phyloP scores from a whole-genome alignment of 1,140 invertebrate species.

The Trichonephila inaurata region DNA sequence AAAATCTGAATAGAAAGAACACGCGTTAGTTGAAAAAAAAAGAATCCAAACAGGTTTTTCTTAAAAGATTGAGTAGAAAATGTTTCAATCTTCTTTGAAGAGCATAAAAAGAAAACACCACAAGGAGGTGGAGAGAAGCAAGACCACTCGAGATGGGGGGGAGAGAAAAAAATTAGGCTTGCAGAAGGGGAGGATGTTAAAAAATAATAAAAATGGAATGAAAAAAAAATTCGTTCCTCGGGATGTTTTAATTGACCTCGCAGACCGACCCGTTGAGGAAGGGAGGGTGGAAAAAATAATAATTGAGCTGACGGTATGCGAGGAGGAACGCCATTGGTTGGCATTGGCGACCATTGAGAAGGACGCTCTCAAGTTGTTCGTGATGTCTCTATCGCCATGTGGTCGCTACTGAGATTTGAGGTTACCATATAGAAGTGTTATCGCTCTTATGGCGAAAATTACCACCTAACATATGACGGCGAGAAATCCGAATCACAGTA shows the following conservation, averaged over 20 bases:
- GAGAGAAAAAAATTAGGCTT: not conserved
- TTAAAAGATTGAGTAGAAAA: slow-evolving; percentile 71
- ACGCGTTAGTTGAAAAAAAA: slow-evolving; percentile 41
- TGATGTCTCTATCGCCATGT: slow-evolving; percentile 75
- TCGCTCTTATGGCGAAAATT: slow-evolving; percentile 15
- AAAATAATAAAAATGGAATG: slow-evolving; percentile 57
- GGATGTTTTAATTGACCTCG: slow-evolving; percentile 76
- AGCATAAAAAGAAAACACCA: slow-evolving; percentile 64
- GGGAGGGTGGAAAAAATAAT: slow-evolving; percentile 4
- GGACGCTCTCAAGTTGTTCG: slow-evolving; percentile 36
- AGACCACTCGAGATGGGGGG: slow-evolving; percentile 37
- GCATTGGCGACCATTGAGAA: slow-evolving; percentile 72
- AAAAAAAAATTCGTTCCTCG: slow-evolving; percentile 41
- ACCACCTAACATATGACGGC: too few relatives aligned
- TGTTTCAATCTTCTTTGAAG: slow-evolving; percentile 74
- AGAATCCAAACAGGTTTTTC: slow-evolving; percentile 72
- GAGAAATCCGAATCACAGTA: too few relatives aligned
- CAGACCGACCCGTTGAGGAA: slow-evolving; percentile 24
- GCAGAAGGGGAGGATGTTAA: not conserved
- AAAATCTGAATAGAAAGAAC: slow-evolving; percentile 39
- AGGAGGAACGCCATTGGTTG: slow-evolving; percentile 62
- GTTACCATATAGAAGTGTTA: not conserved
- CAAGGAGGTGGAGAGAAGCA: slow-evolving; percentile 58
- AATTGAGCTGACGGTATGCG: slow-evolving; percentile 31
- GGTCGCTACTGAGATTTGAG: slow-evolving; percentile 51